Evolutionary conservation across 2,797 vertebrate species (phyloP), one percentile per base, ranked within the genome.

Genomic region (Limosa lapponica): DNA sequence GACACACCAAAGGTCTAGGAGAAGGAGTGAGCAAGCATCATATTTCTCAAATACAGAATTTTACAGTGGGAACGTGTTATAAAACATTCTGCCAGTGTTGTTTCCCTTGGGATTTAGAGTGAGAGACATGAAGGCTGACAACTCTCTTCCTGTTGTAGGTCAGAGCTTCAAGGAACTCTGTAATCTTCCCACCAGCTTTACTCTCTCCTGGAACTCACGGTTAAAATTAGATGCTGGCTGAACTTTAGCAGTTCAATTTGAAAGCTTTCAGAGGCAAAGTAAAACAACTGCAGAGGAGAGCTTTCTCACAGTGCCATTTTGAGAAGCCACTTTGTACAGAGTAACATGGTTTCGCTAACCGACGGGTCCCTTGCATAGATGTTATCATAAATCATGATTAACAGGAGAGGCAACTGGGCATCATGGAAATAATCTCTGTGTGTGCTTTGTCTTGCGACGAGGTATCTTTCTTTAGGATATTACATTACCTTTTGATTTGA

Each of bases 171-270:
- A 98, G 98, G 97, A 98, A 98, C 98, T 98, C 98, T 98, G 98
- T 98, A 99, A 98, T 98, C 99, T 99, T 99, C 99, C 99, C 99
- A 99, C 98, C 98, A 97, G 98, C 98, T 98, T 98, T 97, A 96
- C 97, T 97, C 97, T 97, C 98, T 98, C 98, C 98, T 98, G 98
- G 97, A 98, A 98, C 98, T 98, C 98, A 98, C 97, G 98, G 98
- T 99, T 99, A 99, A 99, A 99, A 99, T 99, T 99, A 99, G 98
- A 98, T 95, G 88, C 97, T 98, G 97, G 98, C 97, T 98, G 98
- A 98, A 98, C 98, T 98, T 98, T 98, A 96, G 97, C 96, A 97
- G 97, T 98, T 95, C 96, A 95, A 32, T 97, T 97, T 97, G 96
- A 97, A 97, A 97, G 97, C 97, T 97, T 98, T 97, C 96, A 62